phyloP scores from a whole-genome alignment of 2,888 invertebrate genomes.

The Philaethria dido region DNA sequence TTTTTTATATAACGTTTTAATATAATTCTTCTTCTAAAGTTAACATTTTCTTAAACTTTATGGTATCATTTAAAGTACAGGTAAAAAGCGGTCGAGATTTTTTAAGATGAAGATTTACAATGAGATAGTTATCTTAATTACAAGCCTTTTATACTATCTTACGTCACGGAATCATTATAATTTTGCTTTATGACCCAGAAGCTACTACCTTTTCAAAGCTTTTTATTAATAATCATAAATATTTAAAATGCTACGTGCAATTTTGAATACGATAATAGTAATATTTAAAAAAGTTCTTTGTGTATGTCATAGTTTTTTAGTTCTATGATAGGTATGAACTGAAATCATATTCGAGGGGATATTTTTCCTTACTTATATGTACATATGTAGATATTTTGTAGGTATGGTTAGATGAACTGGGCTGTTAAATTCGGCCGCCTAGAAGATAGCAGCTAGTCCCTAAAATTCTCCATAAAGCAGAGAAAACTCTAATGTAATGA shows the following conservation, averaged over 20 bases:
- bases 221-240: not conserved
- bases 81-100: constrained; percentile 7
- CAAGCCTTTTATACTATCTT: constrained; percentile 3
- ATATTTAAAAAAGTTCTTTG: too few relatives aligned
- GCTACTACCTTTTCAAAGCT: not conserved
- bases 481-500: too few relatives aligned
- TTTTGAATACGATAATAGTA: too few relatives aligned
- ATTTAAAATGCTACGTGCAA: not conserved
- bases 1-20: constrained; percentile 38
- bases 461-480: too few relatives aligned
- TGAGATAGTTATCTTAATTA: constrained; percentile 23
- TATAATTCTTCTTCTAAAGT: not conserved
- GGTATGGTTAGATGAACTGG: too few relatives aligned
- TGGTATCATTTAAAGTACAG: not conserved
- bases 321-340: too few relatives aligned
- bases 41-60: not conserved
- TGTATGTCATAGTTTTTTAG: too few relatives aligned
- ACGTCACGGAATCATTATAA: not conserved
- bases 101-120: constrained; percentile 22
- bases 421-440: not conserved
- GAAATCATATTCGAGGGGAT: too few relatives aligned
- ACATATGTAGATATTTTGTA: too few relatives aligned
- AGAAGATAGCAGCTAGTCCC: too few relatives aligned
- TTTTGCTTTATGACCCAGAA: constrained; percentile 14
- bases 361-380: too few relatives aligned